Conservation (phyloP, 2,888 invertebrate species). For the Drosophila kuntzei region DNA sequence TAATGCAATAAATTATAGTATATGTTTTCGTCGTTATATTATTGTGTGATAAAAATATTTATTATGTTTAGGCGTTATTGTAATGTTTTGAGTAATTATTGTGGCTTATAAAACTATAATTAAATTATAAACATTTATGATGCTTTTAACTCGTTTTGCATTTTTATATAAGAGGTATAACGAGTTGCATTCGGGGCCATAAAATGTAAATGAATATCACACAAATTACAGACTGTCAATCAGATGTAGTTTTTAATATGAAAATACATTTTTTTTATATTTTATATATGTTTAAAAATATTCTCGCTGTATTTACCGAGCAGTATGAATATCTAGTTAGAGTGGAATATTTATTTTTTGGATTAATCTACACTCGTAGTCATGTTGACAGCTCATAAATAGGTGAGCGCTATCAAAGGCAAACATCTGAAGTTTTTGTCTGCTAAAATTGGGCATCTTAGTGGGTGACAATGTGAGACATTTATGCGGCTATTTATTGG, state of each 20-base stretch:
- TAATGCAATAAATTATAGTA: not conserved
- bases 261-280: too few species aligned
- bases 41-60: not conserved
- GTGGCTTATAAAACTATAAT: not conserved
- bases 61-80: not conserved
- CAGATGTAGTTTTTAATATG: not conserved
- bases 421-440: slow-evolving; percentile 18
- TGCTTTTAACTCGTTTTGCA: not conserved
- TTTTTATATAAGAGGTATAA: not conserved
- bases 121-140: not conserved
- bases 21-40: not conserved
- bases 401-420: slow-evolving; percentile 25
- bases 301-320: not conserved
- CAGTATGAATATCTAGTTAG: not conserved
- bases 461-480: slow-evolving; percentile 50
- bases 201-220: not conserved
- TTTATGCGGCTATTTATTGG: slow-evolving; percentile 43
- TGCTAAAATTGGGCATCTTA: slow-evolving; percentile 47
- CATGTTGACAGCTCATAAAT: slow-evolving; percentile 46
- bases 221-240: not conserved
- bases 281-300: too few species aligned
- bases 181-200: not conserved
- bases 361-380: slow-evolving; percentile 12
- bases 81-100: not conserved
- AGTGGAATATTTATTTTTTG: not conserved